Evolutionary conservation across 2,113 vertebrate species (phyloP).

Genomic region (rat (Rattus norvegicus)): GRCr8 NC_086029.1:62739001-62739500

Average conservation of each 20-base stretch:
- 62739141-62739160: neutral
- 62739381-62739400: neutral
- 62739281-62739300: neutral
- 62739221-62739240: neutral
- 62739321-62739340: neutral
- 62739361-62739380: neutral
- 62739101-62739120: neutral
- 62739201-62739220: neutral
- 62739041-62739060: slow-evolving; percentile 4
- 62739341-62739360: neutral
- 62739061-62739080: neutral
- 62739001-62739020: neutral
- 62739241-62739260: neutral
- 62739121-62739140: neutral
- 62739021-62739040: neutral
- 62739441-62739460: slow-evolving; percentile 14
- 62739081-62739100: neutral
- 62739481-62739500: slow-evolving; percentile 17
- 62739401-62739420: neutral
- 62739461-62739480: slow-evolving; percentile 7
- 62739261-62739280: neutral
- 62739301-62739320: neutral
- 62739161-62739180: neutral
- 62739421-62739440: neutral
- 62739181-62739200: neutral